Conservation (phyloP, 2,113 vertebrate species). For the Bujurquina vittata region DNA sequence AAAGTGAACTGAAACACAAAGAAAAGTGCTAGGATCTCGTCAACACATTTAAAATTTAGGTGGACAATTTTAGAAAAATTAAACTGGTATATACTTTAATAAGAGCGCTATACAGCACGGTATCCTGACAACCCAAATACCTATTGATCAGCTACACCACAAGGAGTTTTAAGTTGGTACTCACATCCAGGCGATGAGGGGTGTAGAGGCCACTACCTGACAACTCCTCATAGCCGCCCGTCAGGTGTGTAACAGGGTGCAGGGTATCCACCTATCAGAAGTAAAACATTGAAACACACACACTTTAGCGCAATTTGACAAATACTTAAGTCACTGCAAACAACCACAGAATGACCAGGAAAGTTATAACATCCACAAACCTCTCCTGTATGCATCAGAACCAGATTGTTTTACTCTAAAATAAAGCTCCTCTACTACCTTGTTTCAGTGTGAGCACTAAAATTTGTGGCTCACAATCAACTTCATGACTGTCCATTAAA, state of each 20-base stretch:
- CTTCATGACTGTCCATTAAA: conserved; percentile 7
- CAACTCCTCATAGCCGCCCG: conserved; percentile 85
- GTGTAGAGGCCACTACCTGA: conserved; percentile 79
- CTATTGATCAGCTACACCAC: background rate
- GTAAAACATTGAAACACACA: conserved; percentile 32
- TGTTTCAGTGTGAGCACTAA: background rate
- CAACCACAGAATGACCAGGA: background rate
- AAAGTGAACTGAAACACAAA: background rate
- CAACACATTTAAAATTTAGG: background rate
- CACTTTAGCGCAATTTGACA: background rate
- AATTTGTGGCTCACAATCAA: conserved; percentile 3
- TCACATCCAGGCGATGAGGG: conserved; percentile 82
- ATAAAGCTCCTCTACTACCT: background rate
- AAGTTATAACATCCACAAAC: conserved; percentile 41
- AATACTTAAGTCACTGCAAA: background rate
- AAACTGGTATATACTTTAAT: background rate
- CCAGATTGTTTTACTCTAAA: background rate
- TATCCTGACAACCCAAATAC: background rate
- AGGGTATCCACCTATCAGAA: conserved; percentile 83
- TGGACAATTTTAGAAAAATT: background rate
- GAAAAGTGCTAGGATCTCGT: background rate
- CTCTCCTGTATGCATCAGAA: conserved; percentile 35
- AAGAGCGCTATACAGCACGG: background rate
- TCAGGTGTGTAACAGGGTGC: conserved; percentile 88
- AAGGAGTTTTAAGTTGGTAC: conserved; percentile 39